Evolutionary conservation across 2,888 invertebrate genomes (phyloP).

Genomic region (Apodemia duryi): DNA sequence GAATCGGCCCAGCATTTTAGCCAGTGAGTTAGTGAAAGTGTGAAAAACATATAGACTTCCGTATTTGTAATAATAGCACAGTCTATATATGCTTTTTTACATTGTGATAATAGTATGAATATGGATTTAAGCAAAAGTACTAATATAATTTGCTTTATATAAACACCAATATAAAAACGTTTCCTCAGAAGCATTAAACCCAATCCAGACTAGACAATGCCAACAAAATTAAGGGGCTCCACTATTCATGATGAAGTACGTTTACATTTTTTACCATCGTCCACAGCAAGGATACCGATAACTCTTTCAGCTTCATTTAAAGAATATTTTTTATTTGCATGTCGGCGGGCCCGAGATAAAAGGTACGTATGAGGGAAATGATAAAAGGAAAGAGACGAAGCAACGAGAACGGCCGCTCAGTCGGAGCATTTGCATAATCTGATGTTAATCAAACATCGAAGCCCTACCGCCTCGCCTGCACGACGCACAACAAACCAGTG

Average conservation of each 20-base stretch:
- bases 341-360: conserved; percentile 74
- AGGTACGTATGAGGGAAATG: conserved; percentile 57
- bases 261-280: conserved; percentile 58
- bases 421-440: conserved; percentile 76
- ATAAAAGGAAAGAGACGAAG: conserved; percentile 67
- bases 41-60: too few relatives aligned
- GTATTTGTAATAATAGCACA: too few relatives aligned
- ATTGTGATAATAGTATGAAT: too few relatives aligned
- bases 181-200: not conserved
- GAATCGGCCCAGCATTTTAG: too few relatives aligned
- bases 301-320: conserved; percentile 71
- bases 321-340: conserved; percentile 59
- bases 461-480: conserved; percentile 43
- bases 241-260: conserved; percentile 64
- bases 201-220: conserved; percentile 43
- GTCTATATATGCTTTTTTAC: too few relatives aligned
- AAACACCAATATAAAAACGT: not conserved
- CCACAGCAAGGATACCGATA: conserved; percentile 61
- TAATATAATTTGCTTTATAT: too few relatives aligned
- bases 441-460: conserved; percentile 75
- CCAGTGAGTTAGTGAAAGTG: too few relatives aligned
- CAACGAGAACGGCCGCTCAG: conserved; percentile 72
- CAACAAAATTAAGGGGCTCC: conserved; percentile 21
- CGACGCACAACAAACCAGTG: conserved; percentile 26
- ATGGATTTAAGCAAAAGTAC: too few relatives aligned